These are phyloP conservation scores for Catocala fraxini DNA, from an alignment of 2,888 invertebrate genomes.

Conservation along the genomic window DNA sequence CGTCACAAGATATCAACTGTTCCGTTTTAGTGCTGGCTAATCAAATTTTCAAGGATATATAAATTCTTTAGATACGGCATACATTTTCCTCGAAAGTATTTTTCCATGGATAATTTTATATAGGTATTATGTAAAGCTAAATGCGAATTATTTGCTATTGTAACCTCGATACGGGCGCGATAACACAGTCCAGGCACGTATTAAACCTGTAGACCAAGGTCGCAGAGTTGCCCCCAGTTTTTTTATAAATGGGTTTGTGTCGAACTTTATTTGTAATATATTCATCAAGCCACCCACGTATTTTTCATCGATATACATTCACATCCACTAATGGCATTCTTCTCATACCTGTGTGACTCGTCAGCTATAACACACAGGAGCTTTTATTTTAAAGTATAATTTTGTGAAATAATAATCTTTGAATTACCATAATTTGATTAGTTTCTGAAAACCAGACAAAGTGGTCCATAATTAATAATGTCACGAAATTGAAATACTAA, in stretches of 20 bases:
- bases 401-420: not conserved
- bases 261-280: slow-evolving; percentile 34
- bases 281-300: slow-evolving; percentile 41
- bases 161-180: slow-evolving; percentile 27
- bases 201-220: slow-evolving; percentile 52
- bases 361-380: slow-evolving; percentile 14
- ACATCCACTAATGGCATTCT: slow-evolving; percentile 16
- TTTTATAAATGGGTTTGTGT: slow-evolving; percentile 47
- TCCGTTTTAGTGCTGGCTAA: not conserved
- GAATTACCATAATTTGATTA: not conserved
- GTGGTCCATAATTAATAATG: slow-evolving; percentile 7
- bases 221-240: slow-evolving; percentile 33
- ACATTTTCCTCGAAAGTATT: too few relatives aligned
- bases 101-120: not conserved
- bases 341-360: slow-evolving; percentile 20
- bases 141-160: slow-evolving; percentile 26
- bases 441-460: not conserved
- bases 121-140: not conserved
- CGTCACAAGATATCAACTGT: not conserved
- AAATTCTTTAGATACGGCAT: too few relatives aligned
- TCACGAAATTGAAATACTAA: slow-evolving; percentile 9
- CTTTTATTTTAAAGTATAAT: slow-evolving; percentile 10
- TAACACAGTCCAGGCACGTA: slow-evolving; percentile 37
- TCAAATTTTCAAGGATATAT: too few relatives aligned
- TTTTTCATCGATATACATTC: slow-evolving; percentile 18